Evolutionary conservation across 1,140 invertebrate species (phyloP).

Genomic region (Drosophila sucinea): DNA sequence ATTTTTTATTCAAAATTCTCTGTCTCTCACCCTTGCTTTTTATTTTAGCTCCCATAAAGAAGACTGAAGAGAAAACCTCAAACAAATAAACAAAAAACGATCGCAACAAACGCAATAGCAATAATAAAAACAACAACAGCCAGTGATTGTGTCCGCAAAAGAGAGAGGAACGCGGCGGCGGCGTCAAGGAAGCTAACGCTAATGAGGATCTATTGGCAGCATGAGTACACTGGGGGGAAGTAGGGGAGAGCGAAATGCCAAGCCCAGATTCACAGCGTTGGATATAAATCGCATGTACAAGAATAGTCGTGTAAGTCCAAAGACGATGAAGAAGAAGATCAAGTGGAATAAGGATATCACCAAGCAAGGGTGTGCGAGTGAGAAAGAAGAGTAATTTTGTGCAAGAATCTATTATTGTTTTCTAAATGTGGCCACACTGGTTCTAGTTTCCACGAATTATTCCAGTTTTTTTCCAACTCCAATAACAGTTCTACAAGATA

Average conservation of each 20-base stretch:
- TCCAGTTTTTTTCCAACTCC: slow-evolving; percentile 1
- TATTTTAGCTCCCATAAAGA: slow-evolving; percentile 27
- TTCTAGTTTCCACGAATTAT: not conserved
- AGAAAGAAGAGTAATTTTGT: slow-evolving; percentile 19
- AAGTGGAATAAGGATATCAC: not conserved
- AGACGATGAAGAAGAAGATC: slow-evolving; percentile 23
- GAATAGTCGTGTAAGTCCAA: slow-evolving; percentile 89
- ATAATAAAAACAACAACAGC: slow-evolving; percentile 21
- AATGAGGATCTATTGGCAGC: slow-evolving; percentile 87
- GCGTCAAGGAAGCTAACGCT: slow-evolving; percentile 82
- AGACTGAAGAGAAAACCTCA: slow-evolving; percentile 46
- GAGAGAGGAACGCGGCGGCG: slow-evolving; percentile 71
- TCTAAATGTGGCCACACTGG: not conserved
- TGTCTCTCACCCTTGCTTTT: slow-evolving; percentile 10
- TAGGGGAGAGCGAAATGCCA: slow-evolving; percentile 87
- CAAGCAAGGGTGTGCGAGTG: not conserved
- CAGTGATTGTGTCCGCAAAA: slow-evolving; percentile 29
- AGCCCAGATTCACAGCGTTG: slow-evolving; percentile 96
- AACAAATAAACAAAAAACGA: slow-evolving; percentile 29
- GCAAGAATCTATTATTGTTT: not conserved
- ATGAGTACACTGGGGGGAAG: slow-evolving; percentile 96
- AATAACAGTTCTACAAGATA: not conserved
- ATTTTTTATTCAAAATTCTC: not conserved
- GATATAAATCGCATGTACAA: slow-evolving; percentile 99
- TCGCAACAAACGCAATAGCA: slow-evolving; percentile 20